These are phyloP conservation scores for Hoplostethus atlanticus DNA, from an alignment of 2,797 vertebrate genomes.

Conservation along the genomic window DNA sequence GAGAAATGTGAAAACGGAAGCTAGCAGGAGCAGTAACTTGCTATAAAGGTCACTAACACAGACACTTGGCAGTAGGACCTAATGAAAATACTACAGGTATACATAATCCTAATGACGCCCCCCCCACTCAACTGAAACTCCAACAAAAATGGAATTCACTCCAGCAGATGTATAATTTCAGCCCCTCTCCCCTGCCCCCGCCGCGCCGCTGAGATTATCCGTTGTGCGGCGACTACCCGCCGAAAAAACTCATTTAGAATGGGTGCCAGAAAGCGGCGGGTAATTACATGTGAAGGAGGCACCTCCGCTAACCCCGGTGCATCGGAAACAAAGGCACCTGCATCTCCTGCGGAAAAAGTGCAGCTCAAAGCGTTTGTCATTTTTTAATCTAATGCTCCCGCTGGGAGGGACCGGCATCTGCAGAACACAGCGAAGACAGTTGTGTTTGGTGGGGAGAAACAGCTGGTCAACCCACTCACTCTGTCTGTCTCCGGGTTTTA, in stretches of 20 bases:
- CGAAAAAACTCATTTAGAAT: constrained; percentile 57
- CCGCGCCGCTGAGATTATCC: constrained; percentile 44
- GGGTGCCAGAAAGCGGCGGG: constrained; percentile 60
- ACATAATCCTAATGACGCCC: not conserved
- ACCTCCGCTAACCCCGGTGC: constrained; percentile 57
- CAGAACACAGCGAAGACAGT: constrained; percentile 7
- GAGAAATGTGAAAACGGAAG: too few relatives aligned
- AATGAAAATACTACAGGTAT: not conserved
- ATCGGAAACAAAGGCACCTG: constrained; percentile 76
- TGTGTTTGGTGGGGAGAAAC: constrained; percentile 39
- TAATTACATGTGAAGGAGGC: constrained; percentile 73
- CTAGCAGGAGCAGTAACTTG: not conserved
- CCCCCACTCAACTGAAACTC: not conserved
- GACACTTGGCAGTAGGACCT: not conserved
- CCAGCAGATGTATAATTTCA: constrained; percentile 64
- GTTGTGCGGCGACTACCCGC: constrained; percentile 51
- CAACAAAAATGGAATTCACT: constrained; percentile 39
- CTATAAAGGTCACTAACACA: not conserved
- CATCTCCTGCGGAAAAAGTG: constrained; percentile 69
- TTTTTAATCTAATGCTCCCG: constrained; percentile 61
- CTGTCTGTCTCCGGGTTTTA: constrained; percentile 23
- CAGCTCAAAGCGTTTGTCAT: constrained; percentile 69
- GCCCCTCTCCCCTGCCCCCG: constrained; percentile 28
- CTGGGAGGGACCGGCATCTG: constrained; percentile 44
- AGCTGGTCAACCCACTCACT: constrained; percentile 58